These are phyloP conservation scores for Scatophagus argus DNA, from an alignment of 2,113 vertebrate species.

Conservation along the genomic window DNA sequence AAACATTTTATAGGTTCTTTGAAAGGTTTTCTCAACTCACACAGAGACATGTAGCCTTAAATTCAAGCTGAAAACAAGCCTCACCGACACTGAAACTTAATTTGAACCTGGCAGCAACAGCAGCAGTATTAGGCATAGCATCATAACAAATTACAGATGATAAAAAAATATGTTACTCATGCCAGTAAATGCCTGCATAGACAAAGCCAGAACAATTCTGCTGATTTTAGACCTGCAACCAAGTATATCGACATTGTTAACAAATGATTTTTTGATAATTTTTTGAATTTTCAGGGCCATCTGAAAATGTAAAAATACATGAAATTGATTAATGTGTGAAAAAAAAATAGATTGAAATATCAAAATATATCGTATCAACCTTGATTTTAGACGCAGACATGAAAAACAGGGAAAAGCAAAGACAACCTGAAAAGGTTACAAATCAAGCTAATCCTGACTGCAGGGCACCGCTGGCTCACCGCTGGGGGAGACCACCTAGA, in stretches of 20 bases:
- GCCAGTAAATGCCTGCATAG: neutral
- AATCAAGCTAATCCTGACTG: conserved; percentile 62
- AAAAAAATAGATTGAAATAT: neutral
- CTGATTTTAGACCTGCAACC: neutral
- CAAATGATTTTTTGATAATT: too few species aligned
- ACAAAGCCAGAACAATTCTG: neutral
- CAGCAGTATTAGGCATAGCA: neutral
- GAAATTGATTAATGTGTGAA: neutral
- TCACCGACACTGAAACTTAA: neutral
- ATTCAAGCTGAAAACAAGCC: neutral
- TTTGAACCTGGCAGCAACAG: neutral
- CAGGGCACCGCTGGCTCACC: conserved; percentile 34
- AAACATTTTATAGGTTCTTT: neutral
- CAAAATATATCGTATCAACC: too few species aligned
- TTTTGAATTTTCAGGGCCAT: neutral
- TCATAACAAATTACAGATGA: neutral
- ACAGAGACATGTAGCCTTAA: neutral
- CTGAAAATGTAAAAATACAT: neutral
- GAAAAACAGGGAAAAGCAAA: conserved; percentile 3
- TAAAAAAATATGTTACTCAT: neutral
- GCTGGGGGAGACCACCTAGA: conserved; percentile 66
- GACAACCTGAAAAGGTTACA: conserved; percentile 61
- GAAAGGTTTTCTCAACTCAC: neutral
- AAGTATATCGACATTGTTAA: too few species aligned
- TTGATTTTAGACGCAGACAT: neutral